Percentiles rank a stretch among this genome's conserved stretches.
These are phyloP conservation scores for Platyrinchus mystaceus DNA, from an alignment of 2,797 vertebrate species.

Conservation along the genomic window DNA sequence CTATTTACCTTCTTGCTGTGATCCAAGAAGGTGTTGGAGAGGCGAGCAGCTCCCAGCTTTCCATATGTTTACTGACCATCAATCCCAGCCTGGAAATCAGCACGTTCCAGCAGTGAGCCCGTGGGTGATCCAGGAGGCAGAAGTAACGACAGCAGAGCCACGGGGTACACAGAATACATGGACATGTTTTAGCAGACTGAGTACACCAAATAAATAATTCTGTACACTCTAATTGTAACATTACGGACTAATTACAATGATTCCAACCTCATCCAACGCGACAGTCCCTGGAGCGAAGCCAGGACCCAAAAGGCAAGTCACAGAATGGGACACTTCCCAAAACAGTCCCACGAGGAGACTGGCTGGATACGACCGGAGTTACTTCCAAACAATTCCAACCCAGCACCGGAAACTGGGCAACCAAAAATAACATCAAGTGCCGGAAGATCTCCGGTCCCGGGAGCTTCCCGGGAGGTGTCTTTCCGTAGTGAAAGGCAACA, in stretches of 20 bases:
- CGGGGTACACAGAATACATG: conserved; percentile 66
- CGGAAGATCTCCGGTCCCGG: not conserved
- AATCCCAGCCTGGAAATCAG: not conserved
- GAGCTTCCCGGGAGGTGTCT: conserved; percentile 1
- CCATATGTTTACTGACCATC: accelerated
- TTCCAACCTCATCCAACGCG: not conserved
- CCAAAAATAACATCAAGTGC: not conserved
- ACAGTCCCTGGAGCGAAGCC: not conserved
- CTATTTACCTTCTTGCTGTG: not conserved
- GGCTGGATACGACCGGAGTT: not conserved
- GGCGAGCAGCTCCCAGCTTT: not conserved
- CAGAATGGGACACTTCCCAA: not conserved
- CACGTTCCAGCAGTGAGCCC: too few relatives aligned
- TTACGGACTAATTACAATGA: conserved; percentile 59
- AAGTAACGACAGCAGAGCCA: conserved; percentile 30
- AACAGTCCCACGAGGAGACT: not conserved
- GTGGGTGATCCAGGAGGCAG: not conserved
- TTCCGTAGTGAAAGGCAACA: not conserved
- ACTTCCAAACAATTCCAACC: not conserved
- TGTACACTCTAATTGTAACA: conserved; percentile 64
- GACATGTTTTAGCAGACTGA: conserved; percentile 51
- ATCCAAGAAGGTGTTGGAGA: accelerated
- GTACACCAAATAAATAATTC: conserved; percentile 81
- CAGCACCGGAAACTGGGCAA: not conserved
- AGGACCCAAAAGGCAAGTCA: not conserved